Percentiles rank a stretch among this genome's conserved stretches.
Evolutionary conservation across 2,888 invertebrate species (phyloP).

Genomic region (Nematopogon swammerdamellus): DNA sequence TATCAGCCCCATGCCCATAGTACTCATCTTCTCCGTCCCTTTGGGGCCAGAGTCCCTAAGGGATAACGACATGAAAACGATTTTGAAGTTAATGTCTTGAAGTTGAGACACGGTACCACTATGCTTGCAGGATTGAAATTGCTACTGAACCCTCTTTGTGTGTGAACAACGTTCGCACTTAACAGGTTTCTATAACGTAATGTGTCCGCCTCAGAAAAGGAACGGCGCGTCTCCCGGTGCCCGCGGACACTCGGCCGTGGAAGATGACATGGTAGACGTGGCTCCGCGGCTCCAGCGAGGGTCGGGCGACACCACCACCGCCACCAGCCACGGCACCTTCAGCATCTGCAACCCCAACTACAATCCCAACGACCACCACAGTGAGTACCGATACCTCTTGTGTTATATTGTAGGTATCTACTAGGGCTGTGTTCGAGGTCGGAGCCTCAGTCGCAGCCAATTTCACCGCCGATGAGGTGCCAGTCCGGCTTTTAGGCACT

Average conservation of each 20-base stretch:
- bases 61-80: neutral
- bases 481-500: no score
- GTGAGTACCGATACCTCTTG: constrained; percentile 4
- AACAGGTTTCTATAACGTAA: constrained; percentile 1
- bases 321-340: constrained; percentile 45
- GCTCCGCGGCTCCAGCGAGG: no score
- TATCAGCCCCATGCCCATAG: no score
- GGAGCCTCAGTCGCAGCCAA: no score
- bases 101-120: no score
- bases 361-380: constrained; percentile 21
- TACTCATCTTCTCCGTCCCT: no score
- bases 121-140: no score
- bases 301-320: constrained; percentile 28
- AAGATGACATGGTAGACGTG: constrained; percentile 42
- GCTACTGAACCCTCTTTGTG: no score
- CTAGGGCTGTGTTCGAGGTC: no score
- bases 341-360: constrained; percentile 34
- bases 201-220: constrained; percentile 18
- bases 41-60: no score
- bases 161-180: neutral
- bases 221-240: constrained; percentile 23
- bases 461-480: no score
- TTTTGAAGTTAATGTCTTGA: neutral
- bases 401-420: no score
- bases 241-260: constrained; percentile 21